Evolutionary conservation across 1,140 invertebrate genomes (phyloP), one percentile per base, ranked within the genome.

Genomic region (Penaeus chinensis): DNA sequence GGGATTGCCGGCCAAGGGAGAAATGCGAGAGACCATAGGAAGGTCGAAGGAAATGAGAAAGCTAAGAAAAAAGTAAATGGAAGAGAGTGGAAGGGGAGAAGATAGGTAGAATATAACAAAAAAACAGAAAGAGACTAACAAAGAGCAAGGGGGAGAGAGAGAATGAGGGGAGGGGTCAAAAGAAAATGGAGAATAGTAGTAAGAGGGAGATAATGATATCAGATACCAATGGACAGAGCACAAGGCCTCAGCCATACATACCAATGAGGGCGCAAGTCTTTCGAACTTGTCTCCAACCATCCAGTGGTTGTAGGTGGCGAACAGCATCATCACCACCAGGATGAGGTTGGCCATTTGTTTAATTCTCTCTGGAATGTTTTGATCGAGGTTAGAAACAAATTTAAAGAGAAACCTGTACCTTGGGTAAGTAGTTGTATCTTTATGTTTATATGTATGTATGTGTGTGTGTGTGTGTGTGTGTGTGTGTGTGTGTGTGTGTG

Each of bases 221-320:
- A 96, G 97, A 90, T 97, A 94, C 92, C 99, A 97, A 92, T 60
- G 24, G 20, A 60, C 20, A 61, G 37, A 60, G 27, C 47, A 27
- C 47, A 54, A 82, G 22, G 63, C 24, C 24, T 24, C 22, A 37
- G 19, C 2, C 20, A 20, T 71, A 71, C 77, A 42, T 42, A 89
- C 89, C 79, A 89, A 69, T 10, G 89, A 89, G 22, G 89, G 89
- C 32, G 89, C 89, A n/a, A 85, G 78, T 82, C 89, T 86, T 69
- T 89, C 89, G 61, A 89, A 89, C 80, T 87, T 86, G 89, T 89
- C 89, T 2, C 89, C 89, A 18, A 89, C 89, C 84, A 84, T 84
- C 82, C 86, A 89, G 71, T 89, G 89, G 47, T 86, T 89, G 84
- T 89, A 89, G 20, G 86, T 86, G 60, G 89, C 86, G 42, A 86